A percentile compares a stretch with the other conserved stretches of the same genome.
These are phyloP conservation scores for Cyclophora punctaria DNA, from an alignment of 2,888 invertebrate species.

Conservation along the genomic window DNA sequence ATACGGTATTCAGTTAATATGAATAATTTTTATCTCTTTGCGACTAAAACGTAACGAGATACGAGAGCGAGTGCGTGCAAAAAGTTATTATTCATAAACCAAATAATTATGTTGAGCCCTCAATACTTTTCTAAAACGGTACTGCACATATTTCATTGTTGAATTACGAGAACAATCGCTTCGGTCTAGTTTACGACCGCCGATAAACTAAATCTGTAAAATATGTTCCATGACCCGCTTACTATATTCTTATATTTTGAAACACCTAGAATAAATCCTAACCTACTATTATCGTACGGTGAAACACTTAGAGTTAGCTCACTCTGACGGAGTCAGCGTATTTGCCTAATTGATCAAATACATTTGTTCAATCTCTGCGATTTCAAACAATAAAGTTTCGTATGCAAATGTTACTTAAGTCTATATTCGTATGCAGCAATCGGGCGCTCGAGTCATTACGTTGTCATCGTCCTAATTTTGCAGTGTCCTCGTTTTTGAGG, in stretches of 20 bases:
- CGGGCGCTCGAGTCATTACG: slow-evolving; percentile 67
- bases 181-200: slow-evolving; percentile 4
- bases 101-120: too few species aligned
- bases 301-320: slow-evolving; percentile 64
- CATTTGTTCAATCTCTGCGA: slow-evolving; percentile 52
- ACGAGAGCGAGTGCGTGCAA: too few species aligned
- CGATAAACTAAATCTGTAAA: slow-evolving; percentile 7
- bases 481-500: slow-evolving; percentile 83
- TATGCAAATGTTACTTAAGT: slow-evolving; percentile 32
- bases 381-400: slow-evolving; percentile 27
- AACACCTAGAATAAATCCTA: slow-evolving; percentile 39
- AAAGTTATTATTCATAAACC: too few species aligned
- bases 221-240: slow-evolving; percentile 5
- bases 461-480: slow-evolving; percentile 76
- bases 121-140: too few species aligned
- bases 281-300: slow-evolving; percentile 54
- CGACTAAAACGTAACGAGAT: too few species aligned
- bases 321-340: slow-evolving; percentile 68
- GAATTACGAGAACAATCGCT: slow-evolving; percentile 1
- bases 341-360: slow-evolving; percentile 75
- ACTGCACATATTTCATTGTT: too few species aligned
- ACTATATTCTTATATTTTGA: slow-evolving; percentile 9
- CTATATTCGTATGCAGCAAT: slow-evolving; percentile 39
- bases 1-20: too few species aligned
- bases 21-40: too few species aligned